Percentiles rank a stretch among this genome's conserved stretches.
Evolutionary conservation across 2,888 invertebrate genomes (phyloP).

Genomic region (Pheosia tremula): DNA sequence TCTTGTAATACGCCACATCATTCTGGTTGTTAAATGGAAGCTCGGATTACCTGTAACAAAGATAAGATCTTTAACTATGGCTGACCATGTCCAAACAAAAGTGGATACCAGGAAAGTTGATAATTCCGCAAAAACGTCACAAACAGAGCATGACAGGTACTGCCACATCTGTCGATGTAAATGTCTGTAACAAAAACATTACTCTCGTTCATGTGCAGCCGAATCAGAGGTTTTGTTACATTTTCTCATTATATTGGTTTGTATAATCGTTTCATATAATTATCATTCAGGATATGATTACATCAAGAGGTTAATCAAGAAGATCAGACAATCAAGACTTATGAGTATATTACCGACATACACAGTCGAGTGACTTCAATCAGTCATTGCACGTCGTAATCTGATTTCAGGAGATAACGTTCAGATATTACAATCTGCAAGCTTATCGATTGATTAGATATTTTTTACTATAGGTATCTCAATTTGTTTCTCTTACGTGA

Average conservation of each 20-base stretch:
- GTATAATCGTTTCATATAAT: not conserved
- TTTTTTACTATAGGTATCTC: slow-evolving; percentile 31
- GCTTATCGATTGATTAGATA: not conserved
- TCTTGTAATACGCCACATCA: too few species aligned
- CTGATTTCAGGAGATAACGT: not conserved
- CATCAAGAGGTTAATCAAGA: too few species aligned
- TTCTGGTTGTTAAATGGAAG: slow-evolving; percentile 22
- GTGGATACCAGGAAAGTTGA: not conserved
- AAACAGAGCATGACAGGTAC: not conserved
- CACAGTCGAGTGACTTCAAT: not conserved
- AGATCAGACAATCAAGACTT: too few species aligned
- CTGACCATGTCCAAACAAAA: slow-evolving; percentile 12
- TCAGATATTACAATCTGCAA: not conserved
- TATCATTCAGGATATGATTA: too few species aligned
- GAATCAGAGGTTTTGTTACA: not conserved
- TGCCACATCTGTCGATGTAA: not conserved
- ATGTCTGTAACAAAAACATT: not conserved
- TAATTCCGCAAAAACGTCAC: not conserved
- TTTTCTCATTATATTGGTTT: slow-evolving; percentile 1
- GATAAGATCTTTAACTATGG: slow-evolving; percentile 14
- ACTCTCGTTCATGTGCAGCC: too few species aligned
- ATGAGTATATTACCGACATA: not conserved
- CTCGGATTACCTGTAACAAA: slow-evolving; percentile 56
- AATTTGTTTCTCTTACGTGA: slow-evolving; percentile 38
- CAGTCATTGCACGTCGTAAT: not conserved